These are phyloP conservation scores for Nebria salina DNA, from an alignment of 2,888 invertebrate species.

Conservation along the genomic window DNA sequence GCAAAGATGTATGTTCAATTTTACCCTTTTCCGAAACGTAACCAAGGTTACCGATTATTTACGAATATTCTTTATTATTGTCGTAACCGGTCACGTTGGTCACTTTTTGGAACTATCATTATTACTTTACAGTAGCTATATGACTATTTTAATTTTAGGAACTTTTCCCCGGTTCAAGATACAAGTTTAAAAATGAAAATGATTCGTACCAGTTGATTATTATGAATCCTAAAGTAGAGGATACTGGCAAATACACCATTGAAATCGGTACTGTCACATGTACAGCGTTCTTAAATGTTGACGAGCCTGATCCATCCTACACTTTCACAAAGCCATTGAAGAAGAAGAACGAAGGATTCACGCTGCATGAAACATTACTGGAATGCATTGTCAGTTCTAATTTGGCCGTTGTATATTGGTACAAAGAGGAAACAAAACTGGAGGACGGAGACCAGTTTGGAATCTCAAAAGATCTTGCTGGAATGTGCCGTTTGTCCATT, in stretches of 20 bases:
- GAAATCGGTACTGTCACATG: conserved; percentile 91
- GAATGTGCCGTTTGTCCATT: conserved; percentile 88
- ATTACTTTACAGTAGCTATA: neutral
- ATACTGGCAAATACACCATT: conserved; percentile 95
- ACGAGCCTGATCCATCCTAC: conserved; percentile 95
- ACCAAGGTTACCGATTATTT: neutral
- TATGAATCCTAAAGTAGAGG: conserved; percentile 91
- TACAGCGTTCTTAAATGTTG: conserved; percentile 93
- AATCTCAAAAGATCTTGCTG: conserved; percentile 92
- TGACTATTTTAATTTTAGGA: conserved; percentile 69
- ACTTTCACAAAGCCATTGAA: conserved; percentile 91
- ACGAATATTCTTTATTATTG: conserved; percentile 19
- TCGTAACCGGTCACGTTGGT: neutral
- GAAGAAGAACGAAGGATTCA: conserved; percentile 89
- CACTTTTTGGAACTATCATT: neutral
- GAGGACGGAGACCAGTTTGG: conserved; percentile 82
- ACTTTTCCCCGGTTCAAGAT: conserved; percentile 95
- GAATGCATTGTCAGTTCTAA: conserved; percentile 95
- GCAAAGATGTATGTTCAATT: conserved; percentile 83
- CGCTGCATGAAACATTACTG: conserved; percentile 87
- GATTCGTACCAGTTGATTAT: conserved; percentile 92
- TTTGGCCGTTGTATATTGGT: conserved; percentile 95
- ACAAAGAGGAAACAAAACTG: conserved; percentile 80
- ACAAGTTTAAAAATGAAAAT: conserved; percentile 93
- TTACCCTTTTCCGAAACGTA: neutral